These are phyloP conservation scores for Pseudoatta argentina DNA, from an alignment of 1,140 invertebrate genomes.

Conservation along the genomic window DNA sequence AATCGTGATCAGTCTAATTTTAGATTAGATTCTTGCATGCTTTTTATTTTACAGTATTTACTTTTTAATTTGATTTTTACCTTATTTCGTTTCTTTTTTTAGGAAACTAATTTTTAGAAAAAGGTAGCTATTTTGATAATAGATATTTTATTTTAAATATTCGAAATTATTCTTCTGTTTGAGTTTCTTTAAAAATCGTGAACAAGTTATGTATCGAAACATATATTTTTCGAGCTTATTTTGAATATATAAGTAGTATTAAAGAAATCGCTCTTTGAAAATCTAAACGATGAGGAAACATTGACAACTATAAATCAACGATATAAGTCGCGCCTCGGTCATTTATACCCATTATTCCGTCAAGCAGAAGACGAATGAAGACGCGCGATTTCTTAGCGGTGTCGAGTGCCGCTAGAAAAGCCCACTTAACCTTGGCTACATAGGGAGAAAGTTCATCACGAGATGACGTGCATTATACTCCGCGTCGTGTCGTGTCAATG, in stretches of 20 bases:
- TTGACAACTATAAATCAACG: slow-evolving; percentile 24
- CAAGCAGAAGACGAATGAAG: slow-evolving; percentile 40
- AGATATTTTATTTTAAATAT: background rate
- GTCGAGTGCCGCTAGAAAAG: slow-evolving; percentile 30
- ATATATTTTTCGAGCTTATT: too few species aligned
- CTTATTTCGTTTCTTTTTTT: background rate
- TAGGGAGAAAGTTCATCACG: slow-evolving; percentile 33
- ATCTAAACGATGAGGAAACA: background rate
- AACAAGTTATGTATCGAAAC: background rate
- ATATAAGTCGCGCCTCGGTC: background rate
- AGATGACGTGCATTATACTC: slow-evolving; percentile 10
- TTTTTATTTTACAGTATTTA: background rate
- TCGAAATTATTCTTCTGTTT: background rate
- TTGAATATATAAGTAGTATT: background rate
- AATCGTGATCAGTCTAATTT: background rate
- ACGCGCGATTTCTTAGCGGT: slow-evolving; percentile 40
- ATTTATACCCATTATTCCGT: slow-evolving; percentile 37
- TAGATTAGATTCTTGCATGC: background rate
- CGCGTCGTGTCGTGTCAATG: slow-evolving; percentile 14
- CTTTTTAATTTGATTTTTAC: background rate
- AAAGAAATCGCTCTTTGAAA: background rate
- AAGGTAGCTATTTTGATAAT: background rate
- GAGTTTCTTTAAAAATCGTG: background rate
- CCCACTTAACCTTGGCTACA: slow-evolving; percentile 29
- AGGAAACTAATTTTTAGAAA: background rate